Evolutionary conservation across 2,797 vertebrate species (phyloP), one percentile per base, ranked within the genome.

Genomic region (Nannoperca australis): DNA sequence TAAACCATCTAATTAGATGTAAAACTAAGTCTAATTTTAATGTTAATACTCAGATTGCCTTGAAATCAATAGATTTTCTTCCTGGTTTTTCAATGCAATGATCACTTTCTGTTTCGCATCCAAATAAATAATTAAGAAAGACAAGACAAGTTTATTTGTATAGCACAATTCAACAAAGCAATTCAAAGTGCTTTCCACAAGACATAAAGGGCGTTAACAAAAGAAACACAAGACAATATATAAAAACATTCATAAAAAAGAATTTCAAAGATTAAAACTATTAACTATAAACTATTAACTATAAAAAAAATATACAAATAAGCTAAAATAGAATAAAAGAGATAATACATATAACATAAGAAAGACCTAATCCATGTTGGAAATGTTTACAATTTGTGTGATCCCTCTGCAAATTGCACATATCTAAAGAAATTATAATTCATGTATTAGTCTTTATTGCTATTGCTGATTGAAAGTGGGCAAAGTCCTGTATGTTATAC

Each of bases 401-500:
- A 47, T 51, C 11, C 2, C 4, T 24, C 30, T 53, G 12, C n/a
- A 60, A 50, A 59, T 14, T 27, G 7, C 9, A 36, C 24, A 54
- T 27, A 66, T 17, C 9, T 47, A n/a, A 40, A 34, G 2, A 14
- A 44, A 66, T 34, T 32, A 54, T 0, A 64, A 45, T 42, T 53
- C 7, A 34, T 9, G 13, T 50, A 32, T 58, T 20, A 10, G 22
- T 36, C 10, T 38, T 67, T 56, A 40, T 27, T 36, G 20, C 44
- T 36, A 1, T 49, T 47, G 9, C 40, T 5, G 34, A 18, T 14
- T 40, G 34, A 7, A 72, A 36, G 12, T 20, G 5, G 63, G 32
- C 13, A 50, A 34, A 70, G 56, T 40, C 11, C 32, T 69, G 20
- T 34, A 30, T 54, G 78, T 49, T 55, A 18, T 18, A 36, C 30